phyloP scores from a whole-genome alignment of 2,113 vertebrate genomes.

The Lathamus discolor region DNA sequence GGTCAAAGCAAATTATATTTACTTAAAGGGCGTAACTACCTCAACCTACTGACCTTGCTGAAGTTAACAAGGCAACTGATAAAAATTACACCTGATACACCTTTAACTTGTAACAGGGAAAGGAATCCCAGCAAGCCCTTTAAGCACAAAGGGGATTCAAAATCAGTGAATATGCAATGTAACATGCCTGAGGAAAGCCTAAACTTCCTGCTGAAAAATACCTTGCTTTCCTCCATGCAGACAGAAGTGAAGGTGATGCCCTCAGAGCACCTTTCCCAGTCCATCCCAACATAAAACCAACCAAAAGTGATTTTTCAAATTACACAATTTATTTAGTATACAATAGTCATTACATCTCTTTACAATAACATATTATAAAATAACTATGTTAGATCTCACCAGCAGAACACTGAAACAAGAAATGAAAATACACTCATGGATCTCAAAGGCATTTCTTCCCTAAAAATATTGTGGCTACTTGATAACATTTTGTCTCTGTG shows the following conservation, averaged over 20 bases:
- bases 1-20: not conserved
- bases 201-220: not conserved
- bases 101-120: not conserved
- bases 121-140: not conserved
- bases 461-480: not conserved
- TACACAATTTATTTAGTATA: slow-evolving; percentile 72
- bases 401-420: slow-evolving; percentile 37
- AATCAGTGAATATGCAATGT: not conserved
- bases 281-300: not conserved
- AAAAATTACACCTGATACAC: not conserved
- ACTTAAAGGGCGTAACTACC: not conserved
- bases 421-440: not conserved
- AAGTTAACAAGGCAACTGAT: not conserved
- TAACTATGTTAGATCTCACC: slow-evolving; percentile 35
- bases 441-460: not conserved
- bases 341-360: slow-evolving; percentile 43
- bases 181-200: not conserved
- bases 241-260: not conserved
- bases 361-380: slow-evolving; percentile 68
- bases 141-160: not conserved
- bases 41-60: not conserved
- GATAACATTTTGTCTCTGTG: not conserved
- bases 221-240: not conserved
- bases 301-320: slow-evolving; percentile 11
- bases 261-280: not conserved